Evolutionary conservation across 2,797 vertebrate genomes (phyloP).

Genomic region (Clarias platycephalus): DNA sequence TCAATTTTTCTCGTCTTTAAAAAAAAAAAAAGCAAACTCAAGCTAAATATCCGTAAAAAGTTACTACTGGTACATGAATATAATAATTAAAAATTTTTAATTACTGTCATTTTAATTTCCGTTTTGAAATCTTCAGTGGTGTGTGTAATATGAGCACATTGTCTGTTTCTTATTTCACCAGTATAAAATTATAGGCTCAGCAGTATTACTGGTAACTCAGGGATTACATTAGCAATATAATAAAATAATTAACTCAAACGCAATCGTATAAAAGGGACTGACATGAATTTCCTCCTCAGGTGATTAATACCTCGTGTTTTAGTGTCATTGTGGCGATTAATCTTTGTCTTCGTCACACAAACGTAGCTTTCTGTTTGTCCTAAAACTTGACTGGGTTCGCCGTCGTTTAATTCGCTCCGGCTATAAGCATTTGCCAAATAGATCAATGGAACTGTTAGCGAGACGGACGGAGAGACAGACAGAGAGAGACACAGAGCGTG

Average conservation of each 20-base stretch:
- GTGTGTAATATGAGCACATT: not conserved
- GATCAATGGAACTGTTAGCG: not conserved
- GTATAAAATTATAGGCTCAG: not conserved
- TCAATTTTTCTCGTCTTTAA: not conserved
- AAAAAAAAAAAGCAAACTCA: not conserved
- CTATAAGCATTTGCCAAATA: not conserved
- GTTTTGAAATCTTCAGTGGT: not conserved
- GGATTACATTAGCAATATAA: not conserved
- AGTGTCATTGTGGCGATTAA: too few species aligned
- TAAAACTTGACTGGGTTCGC: not conserved
- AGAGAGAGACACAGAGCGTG: slow-evolving; percentile 48
- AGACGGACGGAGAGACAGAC: slow-evolving; percentile 54
- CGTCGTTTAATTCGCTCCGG: not conserved
- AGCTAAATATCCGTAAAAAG: not conserved
- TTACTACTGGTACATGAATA: not conserved
- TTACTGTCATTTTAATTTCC: not conserved
- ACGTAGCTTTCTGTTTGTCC: not conserved
- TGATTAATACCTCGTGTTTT: too few species aligned
- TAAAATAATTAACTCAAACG: not conserved
- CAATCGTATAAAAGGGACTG: not conserved
- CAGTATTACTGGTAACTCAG: not conserved
- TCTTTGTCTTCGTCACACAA: not conserved
- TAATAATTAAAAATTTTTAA: not conserved
- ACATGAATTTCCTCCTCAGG: too few species aligned
- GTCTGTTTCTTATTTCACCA: not conserved